Conservation (phyloP, 1,140 invertebrate genomes). For the Notospermus geniculatus region DNA sequence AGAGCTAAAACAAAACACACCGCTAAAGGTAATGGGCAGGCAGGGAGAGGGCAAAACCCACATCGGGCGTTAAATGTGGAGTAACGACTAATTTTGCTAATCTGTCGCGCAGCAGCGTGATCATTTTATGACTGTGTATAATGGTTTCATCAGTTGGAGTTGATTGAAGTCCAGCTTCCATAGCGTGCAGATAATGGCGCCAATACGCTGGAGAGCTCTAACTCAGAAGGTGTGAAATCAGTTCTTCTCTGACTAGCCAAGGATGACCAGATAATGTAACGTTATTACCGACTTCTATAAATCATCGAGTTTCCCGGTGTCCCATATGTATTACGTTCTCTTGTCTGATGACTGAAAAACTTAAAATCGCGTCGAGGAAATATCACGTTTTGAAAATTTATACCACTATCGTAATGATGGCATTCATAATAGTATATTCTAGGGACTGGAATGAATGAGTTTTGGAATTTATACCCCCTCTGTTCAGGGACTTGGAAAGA, state of each 20-base stretch:
- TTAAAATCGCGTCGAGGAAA: background rate
- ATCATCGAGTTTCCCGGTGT: background rate
- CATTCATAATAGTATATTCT: no score
- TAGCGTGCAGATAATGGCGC: background rate
- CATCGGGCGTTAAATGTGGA: no score
- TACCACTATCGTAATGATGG: no score
- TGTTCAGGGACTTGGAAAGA: no score
- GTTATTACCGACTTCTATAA: slow-evolving; percentile 6
- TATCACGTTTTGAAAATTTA: background rate
- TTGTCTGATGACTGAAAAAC: slow-evolving; percentile 1
- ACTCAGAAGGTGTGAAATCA: slow-evolving; percentile 10
- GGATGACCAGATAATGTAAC: slow-evolving; percentile 5
- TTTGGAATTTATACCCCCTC: no score
- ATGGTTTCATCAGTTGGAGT: background rate
- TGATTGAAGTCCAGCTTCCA: background rate
- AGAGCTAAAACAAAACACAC: no score
- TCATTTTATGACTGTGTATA: no score
- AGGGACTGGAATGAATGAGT: no score
- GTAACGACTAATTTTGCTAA: no score
- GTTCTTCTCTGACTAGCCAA: slow-evolving; percentile 5
- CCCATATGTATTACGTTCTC: background rate
- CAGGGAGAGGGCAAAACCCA: no score
- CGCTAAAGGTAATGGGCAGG: no score
- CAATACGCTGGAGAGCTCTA: slow-evolving; percentile 2
- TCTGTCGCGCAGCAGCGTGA: no score